Evolutionary conservation across 2,113 vertebrate genomes (phyloP).

Genomic region (Xenopus borealis): DNA sequence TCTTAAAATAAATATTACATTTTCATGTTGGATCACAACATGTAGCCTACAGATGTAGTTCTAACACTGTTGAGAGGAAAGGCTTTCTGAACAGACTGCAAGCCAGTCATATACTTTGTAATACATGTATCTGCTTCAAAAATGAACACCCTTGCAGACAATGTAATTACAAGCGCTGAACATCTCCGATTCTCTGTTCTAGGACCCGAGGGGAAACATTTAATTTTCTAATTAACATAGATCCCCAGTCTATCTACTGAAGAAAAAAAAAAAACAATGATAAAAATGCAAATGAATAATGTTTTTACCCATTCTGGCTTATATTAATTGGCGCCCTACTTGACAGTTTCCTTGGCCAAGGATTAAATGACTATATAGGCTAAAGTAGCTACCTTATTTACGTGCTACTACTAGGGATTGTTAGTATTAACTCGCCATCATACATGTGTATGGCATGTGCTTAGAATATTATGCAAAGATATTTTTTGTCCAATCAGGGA

Average conservation of each 20-base stretch:
- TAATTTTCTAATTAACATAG: slow-evolving; percentile 15
- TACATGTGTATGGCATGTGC: not conserved
- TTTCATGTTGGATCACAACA: no score
- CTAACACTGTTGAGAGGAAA: no score
- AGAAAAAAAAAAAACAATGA: slow-evolving; percentile 10
- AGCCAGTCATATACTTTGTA: no score
- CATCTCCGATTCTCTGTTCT: slow-evolving; percentile 2
- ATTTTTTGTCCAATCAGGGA: no score
- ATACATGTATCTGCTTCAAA: not conserved
- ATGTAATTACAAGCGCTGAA: slow-evolving; percentile 19
- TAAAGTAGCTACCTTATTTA: not conserved
- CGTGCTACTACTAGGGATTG: not conserved
- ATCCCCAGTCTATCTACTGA: slow-evolving; percentile 3
- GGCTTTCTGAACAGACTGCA: no score
- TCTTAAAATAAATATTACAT: no score
- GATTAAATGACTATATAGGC: not conserved
- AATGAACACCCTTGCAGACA: slow-evolving; percentile 4
- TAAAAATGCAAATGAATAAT: slow-evolving; percentile 20
- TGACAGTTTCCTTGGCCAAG: not conserved
- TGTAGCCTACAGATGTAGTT: no score
- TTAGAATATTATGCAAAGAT: not conserved
- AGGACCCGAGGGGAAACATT: slow-evolving; percentile 14
- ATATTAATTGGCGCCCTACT: slow-evolving; percentile 10
- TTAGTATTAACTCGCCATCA: not conserved
- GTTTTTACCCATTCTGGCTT: not conserved